Base-by-base conservation (phyloP, 2,113 vertebrate genomes). In the Rynchops niger region DNA sequence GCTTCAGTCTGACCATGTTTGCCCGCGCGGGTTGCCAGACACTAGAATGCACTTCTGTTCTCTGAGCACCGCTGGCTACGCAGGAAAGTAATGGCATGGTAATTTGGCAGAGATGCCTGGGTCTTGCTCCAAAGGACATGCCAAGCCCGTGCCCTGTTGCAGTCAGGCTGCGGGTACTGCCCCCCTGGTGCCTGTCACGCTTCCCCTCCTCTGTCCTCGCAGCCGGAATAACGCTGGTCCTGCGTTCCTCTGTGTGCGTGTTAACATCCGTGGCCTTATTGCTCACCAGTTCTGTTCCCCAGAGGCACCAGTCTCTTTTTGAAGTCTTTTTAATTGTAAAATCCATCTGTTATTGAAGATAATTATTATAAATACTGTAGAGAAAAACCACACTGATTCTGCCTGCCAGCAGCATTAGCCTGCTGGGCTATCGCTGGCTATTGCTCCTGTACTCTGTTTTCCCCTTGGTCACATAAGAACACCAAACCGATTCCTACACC, bases 31-130 rank as follows among this genome's bases (percentile, higher is more conserved):
- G 45, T 5, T 2, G 2, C 21, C 21, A 26, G 22, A 0, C 11
- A 0, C 22, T 18, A 1, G 34, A 9, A 11, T 5, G 27, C 2
- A 1, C 26, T 34, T 26, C 42, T 62, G 34, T 3, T 2, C 13
- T 5, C 25, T 3, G 42, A 32, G 47, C 77, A 6, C 8, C 3
- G 2, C 52, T 79, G 1, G 0, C 38, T n/a, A 4, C 16, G 0
- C 18, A 0, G 5, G 2, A 1, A 59, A 13, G 58, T 25, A 6
- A 34, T 1, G 2, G 5, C 11, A 1, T 4, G 47, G 6, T 6
- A 1, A 3, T 45, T 1, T 22, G 81, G 52, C 72, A 56, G 53
- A 6, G 53, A 15, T 25, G 59, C 62, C 58, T 25, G 21, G 34
- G 32, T 13, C 13, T 20, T 20, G 30, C 16, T 29, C 34, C 73